phyloP scores from a whole-genome alignment of 2,888 invertebrate genomes.

The Dichetophora obliterata region DNA sequence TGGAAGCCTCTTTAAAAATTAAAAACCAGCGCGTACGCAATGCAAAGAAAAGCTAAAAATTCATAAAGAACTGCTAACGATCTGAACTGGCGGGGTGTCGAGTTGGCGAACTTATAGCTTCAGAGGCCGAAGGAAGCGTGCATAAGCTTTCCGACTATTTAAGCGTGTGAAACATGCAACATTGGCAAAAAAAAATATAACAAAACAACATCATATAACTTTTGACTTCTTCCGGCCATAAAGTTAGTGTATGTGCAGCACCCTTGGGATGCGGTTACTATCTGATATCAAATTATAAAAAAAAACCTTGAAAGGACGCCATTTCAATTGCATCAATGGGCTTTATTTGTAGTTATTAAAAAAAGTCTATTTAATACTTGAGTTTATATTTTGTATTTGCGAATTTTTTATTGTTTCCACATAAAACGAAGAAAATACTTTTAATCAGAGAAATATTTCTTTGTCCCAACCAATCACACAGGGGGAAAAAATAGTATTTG shows the following conservation, averaged over 20 bases:
- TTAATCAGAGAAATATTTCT: no score
- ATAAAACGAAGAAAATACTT: no score
- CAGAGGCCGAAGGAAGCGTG: background rate
- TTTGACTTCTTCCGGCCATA: slow-evolving; percentile 49
- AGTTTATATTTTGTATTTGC: no score
- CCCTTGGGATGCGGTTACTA: slow-evolving; percentile 48
- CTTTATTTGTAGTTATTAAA: no score
- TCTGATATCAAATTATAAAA: no score
- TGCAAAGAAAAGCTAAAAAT: slow-evolving; percentile 19
- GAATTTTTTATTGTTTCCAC: no score
- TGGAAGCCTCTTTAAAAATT: slow-evolving; percentile 56
- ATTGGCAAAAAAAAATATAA: slow-evolving; percentile 30
- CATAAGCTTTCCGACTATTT: slow-evolving; percentile 45
- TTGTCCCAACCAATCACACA: no score
- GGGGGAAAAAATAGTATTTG: no score
- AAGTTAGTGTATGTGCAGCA: slow-evolving; percentile 57
- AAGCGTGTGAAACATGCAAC: slow-evolving; percentile 55
- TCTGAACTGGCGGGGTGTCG: background rate
- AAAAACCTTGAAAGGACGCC: no score
- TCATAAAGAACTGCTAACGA: slow-evolving; percentile 12
- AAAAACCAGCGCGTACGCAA: slow-evolving; percentile 47
- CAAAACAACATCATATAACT: slow-evolving; percentile 46
- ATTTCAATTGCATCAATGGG: no score
- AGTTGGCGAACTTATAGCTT: background rate
- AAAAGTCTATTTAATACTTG: no score